These are phyloP conservation scores for Heterodera filipjevi DNA, from an alignment of 2,888 invertebrate genomes.

Conservation along the genomic window DNA sequence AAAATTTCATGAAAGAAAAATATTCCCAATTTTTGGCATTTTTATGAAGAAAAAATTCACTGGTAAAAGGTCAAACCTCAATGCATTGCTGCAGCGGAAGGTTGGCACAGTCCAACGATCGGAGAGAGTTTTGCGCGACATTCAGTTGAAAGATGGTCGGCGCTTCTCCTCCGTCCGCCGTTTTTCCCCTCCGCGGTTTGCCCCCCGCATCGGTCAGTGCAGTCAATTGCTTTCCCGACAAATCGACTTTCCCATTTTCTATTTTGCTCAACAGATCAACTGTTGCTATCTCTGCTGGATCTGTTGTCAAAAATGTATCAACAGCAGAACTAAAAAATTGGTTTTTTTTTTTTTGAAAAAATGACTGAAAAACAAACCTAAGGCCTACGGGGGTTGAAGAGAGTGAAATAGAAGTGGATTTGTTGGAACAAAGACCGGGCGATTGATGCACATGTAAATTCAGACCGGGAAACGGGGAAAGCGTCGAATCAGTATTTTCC, in stretches of 20 bases:
- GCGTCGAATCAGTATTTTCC: no score
- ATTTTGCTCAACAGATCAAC: not conserved
- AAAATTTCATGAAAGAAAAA: not conserved
- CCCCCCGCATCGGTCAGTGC: not conserved
- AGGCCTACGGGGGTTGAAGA: not conserved
- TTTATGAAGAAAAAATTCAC: not conserved
- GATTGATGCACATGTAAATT: not conserved
- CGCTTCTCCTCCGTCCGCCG: not conserved
- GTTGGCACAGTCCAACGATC: slow-evolving; percentile 21
- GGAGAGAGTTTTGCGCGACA: slow-evolving; percentile 10
- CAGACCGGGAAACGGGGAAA: no score
- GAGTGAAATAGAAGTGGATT: not conserved
- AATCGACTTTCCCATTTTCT: not conserved
- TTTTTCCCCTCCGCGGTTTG: not conserved
- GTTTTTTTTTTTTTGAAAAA: no score
- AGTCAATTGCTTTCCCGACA: not conserved
- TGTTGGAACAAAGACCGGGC: not conserved
- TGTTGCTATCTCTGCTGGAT: no score
- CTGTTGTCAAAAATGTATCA: not conserved
- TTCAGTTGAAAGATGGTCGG: not conserved
- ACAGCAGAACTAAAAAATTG: not conserved
- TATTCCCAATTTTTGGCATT: not conserved
- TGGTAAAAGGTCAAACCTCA: slow-evolving; percentile 11
- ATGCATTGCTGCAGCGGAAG: slow-evolving; percentile 23
- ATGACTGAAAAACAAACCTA: not conserved